Base-by-base conservation (phyloP, 2,797 vertebrate species). In the Periparus ater region DNA sequence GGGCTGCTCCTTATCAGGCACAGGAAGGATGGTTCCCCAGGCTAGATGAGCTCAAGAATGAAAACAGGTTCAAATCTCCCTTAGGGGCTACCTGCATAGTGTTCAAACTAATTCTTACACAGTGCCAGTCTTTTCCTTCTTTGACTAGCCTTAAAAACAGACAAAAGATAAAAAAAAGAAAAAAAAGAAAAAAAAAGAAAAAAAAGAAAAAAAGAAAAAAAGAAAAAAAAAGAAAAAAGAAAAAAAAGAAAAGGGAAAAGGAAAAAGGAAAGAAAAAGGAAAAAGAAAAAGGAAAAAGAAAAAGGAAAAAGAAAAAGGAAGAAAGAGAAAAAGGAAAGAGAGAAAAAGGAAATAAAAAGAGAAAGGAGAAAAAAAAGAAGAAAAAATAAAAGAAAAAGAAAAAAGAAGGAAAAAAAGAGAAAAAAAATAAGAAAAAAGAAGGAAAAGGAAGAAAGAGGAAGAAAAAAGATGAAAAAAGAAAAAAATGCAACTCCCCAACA, bases 131-230 rank as follows among this genome's bases (percentile, higher is more conserved):
- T 72, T 60, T 65, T 40, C 13, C 42, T 79, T 32, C 17, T 86
- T 66, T 32, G 36, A 78, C 8, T 32, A 61, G 25, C 36, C 29
- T 62, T 44, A 2, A n/a, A 29, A 57, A 74, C 30, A 17, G 5
- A 17, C 4, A 42, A 42, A 45, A 29, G 10, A 6, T 25, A 9
- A 23, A 22, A 22, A 17, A 16, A 4, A 8, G 2, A 9, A 17
- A 13, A 11, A 11, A 5, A 2, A 27, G 15, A 42, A 19, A 10
- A 4, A 5, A 8, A 34, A 18, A 62, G 8, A 3, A 6, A 4
- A 20, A 14, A 19, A 6, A 11, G 1, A 26, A 60, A 6, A 38
- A 4, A 5, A 7, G 8, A n/a, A n/a, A n/a, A 11, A 11, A 7
- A 10, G 8, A 23, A 14, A n/a, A 34, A 12, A 9, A 10, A 16